phyloP scores from a whole-genome alignment of 2,113 vertebrate genomes.

The Zingel zingel region DNA sequence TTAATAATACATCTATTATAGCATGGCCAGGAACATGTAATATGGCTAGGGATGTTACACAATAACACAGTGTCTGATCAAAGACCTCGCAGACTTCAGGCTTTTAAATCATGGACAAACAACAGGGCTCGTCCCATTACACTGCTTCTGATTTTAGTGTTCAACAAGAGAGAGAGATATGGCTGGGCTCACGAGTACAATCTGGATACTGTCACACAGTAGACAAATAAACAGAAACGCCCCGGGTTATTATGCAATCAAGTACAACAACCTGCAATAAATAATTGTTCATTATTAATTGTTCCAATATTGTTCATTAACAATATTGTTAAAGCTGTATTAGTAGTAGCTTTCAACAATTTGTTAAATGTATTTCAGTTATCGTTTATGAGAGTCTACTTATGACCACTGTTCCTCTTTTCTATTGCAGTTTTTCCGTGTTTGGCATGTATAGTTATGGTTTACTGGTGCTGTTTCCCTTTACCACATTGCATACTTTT shows the following conservation, averaged over 20 bases:
- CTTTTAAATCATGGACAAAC: slow-evolving; percentile 15
- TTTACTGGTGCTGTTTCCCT: slow-evolving; percentile 41
- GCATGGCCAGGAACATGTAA: not conserved
- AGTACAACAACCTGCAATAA: not conserved
- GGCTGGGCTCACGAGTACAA: slow-evolving; percentile 2
- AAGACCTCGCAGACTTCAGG: not conserved
- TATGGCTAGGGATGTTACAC: not conserved
- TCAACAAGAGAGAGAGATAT: slow-evolving; percentile 10
- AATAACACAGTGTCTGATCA: slow-evolving; percentile 17
- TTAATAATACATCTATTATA: not conserved
- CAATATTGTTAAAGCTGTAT: no score
- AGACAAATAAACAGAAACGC: slow-evolving; percentile 18
- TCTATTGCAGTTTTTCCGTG: slow-evolving; percentile 38
- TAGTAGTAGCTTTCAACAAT: not conserved
- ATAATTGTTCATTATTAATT: not conserved
- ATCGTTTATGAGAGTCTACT: not conserved
- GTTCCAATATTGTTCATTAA: no score
- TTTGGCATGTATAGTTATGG: slow-evolving; percentile 14
- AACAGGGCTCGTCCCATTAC: not conserved
- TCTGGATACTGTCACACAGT: slow-evolving; percentile 10
- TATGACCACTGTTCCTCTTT: slow-evolving; percentile 39
- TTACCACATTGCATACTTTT: slow-evolving; percentile 6
- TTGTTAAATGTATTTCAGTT: not conserved
- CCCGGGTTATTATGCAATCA: not conserved
- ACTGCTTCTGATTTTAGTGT: not conserved